These are phyloP conservation scores for Drusus annulatus DNA, from an alignment of 1,140 invertebrate species.

Conservation along the genomic window DNA sequence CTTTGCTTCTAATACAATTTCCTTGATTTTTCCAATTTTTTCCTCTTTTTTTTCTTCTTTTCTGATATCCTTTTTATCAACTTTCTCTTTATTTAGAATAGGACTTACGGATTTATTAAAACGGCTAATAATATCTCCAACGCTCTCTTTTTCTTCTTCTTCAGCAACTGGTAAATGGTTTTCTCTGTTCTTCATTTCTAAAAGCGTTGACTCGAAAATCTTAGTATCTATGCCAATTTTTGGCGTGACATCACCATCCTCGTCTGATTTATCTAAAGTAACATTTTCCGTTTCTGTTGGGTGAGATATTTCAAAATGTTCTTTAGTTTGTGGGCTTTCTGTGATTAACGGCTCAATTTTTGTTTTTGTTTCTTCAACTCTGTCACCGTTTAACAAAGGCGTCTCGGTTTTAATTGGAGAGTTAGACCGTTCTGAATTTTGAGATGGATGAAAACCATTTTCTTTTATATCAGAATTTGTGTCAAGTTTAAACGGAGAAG, in stretches of 20 bases:
- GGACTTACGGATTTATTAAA: neutral
- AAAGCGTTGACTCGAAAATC: conserved; percentile 36
- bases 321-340: no score
- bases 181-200: conserved; percentile 38
- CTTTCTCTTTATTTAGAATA: neutral
- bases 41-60: no score
- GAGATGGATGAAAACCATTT: no score
- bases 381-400: neutral
- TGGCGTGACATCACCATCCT: conserved; percentile 29
- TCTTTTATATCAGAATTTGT: neutral
- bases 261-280: conserved; percentile 15
- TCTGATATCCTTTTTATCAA: neutral
- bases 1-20: no score
- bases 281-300: neutral
- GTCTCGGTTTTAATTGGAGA: neutral
- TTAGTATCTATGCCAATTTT: conserved; percentile 44
- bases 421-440: neutral
- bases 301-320: neutral
- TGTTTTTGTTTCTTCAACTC: neutral
- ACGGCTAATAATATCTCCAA: neutral
- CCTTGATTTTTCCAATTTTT: no score
- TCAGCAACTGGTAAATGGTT: neutral
- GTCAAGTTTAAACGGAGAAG: neutral
- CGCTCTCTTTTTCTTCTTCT: neutral
- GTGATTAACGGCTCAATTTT: neutral